A percentile compares a stretch with the other conserved stretches of the same genome.
These are phyloP conservation scores for Pherbina coryleti DNA, from an alignment of 2,888 invertebrate genomes.

Conservation along the genomic window DNA sequence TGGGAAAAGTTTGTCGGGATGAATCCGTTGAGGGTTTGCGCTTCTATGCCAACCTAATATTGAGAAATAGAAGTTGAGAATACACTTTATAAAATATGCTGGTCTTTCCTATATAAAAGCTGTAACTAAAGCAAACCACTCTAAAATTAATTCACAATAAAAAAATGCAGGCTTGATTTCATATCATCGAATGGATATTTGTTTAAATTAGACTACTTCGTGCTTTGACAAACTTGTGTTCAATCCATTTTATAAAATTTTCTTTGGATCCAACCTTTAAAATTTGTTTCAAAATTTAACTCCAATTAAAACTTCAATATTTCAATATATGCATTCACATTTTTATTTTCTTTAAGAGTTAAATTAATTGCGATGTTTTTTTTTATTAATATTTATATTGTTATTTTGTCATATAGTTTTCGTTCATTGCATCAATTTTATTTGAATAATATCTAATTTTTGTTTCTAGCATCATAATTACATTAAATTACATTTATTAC, in stretches of 20 bases:
- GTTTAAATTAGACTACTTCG: too few species aligned
- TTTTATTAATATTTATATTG: not conserved
- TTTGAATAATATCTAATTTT: not conserved
- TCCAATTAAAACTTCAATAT: too few species aligned
- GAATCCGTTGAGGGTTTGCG: conserved; percentile 94
- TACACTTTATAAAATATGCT: not conserved
- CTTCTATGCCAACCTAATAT: conserved; percentile 93
- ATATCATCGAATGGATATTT: not conserved
- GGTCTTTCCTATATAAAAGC: too few species aligned
- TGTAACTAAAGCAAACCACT: not conserved
- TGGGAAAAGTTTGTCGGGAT: conserved; percentile 91
- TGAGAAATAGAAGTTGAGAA: conserved; percentile 58
- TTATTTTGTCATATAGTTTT: not conserved
- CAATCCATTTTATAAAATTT: too few species aligned
- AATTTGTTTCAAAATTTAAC: too few species aligned
- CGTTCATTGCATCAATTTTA: conserved; percentile 10
- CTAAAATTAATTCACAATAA: not conserved
- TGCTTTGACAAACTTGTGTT: too few species aligned
- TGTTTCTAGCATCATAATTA: conserved; percentile 17
- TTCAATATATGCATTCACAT: not conserved
- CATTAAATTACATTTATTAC: conserved; percentile 22
- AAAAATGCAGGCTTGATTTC: not conserved
- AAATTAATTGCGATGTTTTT: not conserved
- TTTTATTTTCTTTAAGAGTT: conserved; percentile 6
- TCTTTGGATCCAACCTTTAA: too few species aligned